Conservation (phyloP, 2,113 vertebrate genomes). For the Peucedramus taeniatus region DNA sequence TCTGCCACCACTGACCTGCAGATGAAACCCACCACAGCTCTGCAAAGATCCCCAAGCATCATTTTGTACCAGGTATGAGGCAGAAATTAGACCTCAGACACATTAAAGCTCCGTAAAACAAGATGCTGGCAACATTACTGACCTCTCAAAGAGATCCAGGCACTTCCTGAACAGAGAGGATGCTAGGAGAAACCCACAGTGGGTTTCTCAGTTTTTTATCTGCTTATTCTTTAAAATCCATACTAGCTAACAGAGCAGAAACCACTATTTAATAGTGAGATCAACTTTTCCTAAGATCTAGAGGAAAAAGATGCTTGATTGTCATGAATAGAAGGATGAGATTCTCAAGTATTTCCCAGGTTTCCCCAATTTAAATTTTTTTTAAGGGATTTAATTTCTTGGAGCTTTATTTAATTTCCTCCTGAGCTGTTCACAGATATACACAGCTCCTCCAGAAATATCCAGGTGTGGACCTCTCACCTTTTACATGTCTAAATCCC, state of each 20-base stretch:
- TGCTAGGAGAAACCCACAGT: neutral
- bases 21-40: neutral
- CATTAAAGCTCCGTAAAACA: neutral
- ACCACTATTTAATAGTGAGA: neutral
- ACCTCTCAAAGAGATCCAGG: neutral
- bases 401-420: neutral
- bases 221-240: neutral
- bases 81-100: neutral
- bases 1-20: neutral
- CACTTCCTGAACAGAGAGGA: neutral
- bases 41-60: neutral
- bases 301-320: neutral
- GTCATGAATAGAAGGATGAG: neutral
- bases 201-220: neutral
- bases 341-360: neutral
- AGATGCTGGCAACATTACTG: neutral
- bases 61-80: neutral
- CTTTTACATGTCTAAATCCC: neutral
- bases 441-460: neutral
- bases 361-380: fast-evolving
- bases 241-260: neutral
- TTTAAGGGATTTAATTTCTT: neutral
- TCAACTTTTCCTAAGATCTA: neutral
- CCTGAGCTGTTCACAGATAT: neutral
- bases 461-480: neutral